Conservation (phyloP, 2,888 invertebrate genomes). For the Caenorhabditis japonica region DNA sequence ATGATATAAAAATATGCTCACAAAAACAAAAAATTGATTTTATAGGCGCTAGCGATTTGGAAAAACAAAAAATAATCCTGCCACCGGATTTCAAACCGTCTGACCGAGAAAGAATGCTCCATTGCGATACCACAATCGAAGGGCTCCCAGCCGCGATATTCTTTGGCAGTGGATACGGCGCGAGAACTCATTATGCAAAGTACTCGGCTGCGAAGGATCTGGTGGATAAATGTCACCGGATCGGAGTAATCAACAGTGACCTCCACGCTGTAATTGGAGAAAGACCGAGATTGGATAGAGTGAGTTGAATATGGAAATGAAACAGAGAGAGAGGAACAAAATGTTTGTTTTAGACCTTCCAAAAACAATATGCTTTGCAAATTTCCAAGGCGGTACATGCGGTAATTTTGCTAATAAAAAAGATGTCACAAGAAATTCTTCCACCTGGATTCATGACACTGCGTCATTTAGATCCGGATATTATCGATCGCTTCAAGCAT, state of each 20-base stretch:
- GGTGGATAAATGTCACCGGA: conserved; percentile 52
- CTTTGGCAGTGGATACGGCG: conserved; percentile 61
- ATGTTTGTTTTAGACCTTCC: conserved; percentile 4
- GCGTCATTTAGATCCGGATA: conserved; percentile 26
- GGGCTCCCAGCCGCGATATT: conserved; percentile 55
- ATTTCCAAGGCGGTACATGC: conserved; percentile 29
- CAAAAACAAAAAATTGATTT: too few species aligned
- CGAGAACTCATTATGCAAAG: conserved; percentile 42
- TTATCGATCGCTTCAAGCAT: conserved; percentile 36
- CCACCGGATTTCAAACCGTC: conserved; percentile 19
- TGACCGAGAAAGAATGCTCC: conserved; percentile 42
- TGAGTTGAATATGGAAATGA: not conserved
- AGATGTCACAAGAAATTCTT: conserved; percentile 15
- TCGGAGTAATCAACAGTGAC: conserved; percentile 49
- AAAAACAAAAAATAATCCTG: conserved; percentile 12
- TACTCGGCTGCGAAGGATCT: conserved; percentile 58
- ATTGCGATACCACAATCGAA: conserved; percentile 54
- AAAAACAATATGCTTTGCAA: not conserved
- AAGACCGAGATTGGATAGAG: conserved; percentile 23
- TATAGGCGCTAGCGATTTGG: conserved; percentile 25
- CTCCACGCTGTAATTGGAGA: conserved; percentile 46
- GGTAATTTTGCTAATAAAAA: conserved; percentile 15
- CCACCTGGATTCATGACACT: conserved; percentile 32
- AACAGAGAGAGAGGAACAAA: too few species aligned
- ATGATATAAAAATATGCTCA: too few species aligned